phyloP scores from a whole-genome alignment of 2,797 vertebrate species.

The Brotogeris chrysoptera region DNA sequence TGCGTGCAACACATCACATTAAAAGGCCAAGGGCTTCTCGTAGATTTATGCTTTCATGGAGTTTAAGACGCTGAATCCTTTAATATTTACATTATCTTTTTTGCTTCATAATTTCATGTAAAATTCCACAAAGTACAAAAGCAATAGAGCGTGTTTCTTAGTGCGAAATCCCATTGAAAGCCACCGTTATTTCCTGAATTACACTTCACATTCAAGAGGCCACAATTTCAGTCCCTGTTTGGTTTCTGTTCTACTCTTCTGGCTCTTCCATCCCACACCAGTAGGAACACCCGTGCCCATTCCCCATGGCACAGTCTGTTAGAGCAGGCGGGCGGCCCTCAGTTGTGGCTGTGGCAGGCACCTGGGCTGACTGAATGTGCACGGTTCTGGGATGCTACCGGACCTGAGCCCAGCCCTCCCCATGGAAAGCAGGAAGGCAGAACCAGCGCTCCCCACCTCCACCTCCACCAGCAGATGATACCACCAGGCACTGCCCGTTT shows the following conservation, averaged over 20 bases:
- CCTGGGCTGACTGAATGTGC: not conserved
- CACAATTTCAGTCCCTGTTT: not conserved
- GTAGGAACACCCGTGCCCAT: not conserved
- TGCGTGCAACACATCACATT: not conserved
- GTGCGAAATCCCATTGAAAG: not conserved
- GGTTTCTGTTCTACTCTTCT: not conserved
- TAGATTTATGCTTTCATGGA: not conserved
- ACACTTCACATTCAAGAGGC: not conserved
- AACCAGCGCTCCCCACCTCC: no score
- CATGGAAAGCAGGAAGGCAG: not conserved
- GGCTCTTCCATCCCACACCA: not conserved
- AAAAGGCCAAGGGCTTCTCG: not conserved
- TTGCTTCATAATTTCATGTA: not conserved
- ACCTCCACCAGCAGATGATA: not conserved
- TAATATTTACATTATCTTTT: not conserved
- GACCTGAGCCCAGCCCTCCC: not conserved
- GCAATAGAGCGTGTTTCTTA: not conserved
- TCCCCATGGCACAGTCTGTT: not conserved
- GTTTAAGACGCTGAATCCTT: not conserved
- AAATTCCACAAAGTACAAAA: not conserved
- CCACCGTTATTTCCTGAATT: not conserved
- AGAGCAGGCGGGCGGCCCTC: not conserved
- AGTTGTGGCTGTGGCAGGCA: not conserved
- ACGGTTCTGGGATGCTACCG: not conserved
- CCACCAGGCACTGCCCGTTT: not conserved